Evolutionary conservation across 1,140 invertebrate genomes (phyloP).

Genomic region (Neomicropteryx cornuta): DNA sequence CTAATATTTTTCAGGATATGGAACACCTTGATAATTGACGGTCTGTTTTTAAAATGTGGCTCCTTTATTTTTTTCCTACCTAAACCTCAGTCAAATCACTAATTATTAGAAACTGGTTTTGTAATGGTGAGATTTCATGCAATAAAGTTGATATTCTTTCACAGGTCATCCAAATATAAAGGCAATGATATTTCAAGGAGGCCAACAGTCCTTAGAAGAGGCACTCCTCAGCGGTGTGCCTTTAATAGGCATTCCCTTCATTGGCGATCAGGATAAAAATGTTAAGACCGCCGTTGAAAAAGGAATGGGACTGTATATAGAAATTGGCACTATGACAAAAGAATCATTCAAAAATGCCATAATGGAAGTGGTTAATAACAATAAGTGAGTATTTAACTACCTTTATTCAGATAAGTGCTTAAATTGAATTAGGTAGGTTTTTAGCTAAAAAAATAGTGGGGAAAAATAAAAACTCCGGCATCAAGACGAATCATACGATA

Average conservation of each 20-base stretch:
- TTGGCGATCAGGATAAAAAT: slow-evolving; percentile 24
- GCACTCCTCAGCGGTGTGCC: slow-evolving; percentile 41
- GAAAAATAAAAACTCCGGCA: background rate
- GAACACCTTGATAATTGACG: too few relatives aligned
- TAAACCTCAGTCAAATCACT: too few relatives aligned
- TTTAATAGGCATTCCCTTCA: slow-evolving; percentile 30
- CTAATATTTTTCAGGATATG: too few relatives aligned
- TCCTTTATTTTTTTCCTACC: too few relatives aligned
- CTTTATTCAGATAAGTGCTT: background rate
- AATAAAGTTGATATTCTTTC: too few relatives aligned
- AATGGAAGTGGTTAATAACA: slow-evolving; percentile 9
- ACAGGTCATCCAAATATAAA: slow-evolving; percentile 20
- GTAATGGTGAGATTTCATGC: too few relatives aligned
- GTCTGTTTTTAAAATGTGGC: too few relatives aligned
- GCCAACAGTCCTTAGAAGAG: slow-evolving; percentile 44
- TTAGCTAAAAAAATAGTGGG: background rate
- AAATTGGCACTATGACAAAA: slow-evolving; percentile 16
- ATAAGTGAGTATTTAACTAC: slow-evolving; percentile 11
- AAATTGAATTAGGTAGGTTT: background rate
- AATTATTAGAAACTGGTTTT: too few relatives aligned
- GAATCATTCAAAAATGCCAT: slow-evolving; percentile 18
- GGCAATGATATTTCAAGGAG: slow-evolving; percentile 26
- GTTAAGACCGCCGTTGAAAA: slow-evolving; percentile 17
- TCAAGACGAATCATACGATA: background rate
- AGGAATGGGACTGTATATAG: slow-evolving; percentile 19